Evolutionary conservation across 2,797 vertebrate species (phyloP), one percentile per base, ranked within the genome.

Genomic region (Thripadectes ignobilis): DNA sequence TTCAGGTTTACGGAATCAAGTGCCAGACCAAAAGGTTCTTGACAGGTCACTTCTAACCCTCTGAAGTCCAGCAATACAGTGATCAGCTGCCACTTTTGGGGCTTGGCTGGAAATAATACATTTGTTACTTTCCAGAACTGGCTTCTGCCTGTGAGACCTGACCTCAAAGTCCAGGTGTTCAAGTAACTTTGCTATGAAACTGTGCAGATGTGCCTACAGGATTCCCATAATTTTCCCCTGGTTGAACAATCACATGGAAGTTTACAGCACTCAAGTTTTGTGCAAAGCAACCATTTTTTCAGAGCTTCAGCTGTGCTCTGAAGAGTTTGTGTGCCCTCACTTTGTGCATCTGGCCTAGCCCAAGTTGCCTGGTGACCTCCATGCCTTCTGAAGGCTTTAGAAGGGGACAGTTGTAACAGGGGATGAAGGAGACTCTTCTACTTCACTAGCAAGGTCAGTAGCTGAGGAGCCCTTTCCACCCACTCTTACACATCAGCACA

Each of bases 231-330:
- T 61, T 29, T 57, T 20, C 39, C 48, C 29, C 10, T 17, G 3
- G 52, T n/a, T 5, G 1, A 36, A 61, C 3, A 73, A 14, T 7
- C 41, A 41, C 19, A 6, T 0, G 3, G 14, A 75, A 81, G 18
- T 27, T 66, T 12, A 86, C 1, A 81, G 58, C 43, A 21, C 21
- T 34, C 9, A 8, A 24, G 30, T 72, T 87, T 24, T 66, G 30
- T 2, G 3, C 14, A 55, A 63, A 77, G 39, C 30, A 88, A 45
- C 32, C 54, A 22, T 10, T 41, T 41, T 9, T 36, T 73, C 39
- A 54, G 67, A 51, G n/a, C 8, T 54, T 17, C 76, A 75, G 34
- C 49, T 65, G 18, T 34, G 67, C 59, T 82, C 29, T 82, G 52
- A 66, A 16, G 52, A 49, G 11, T 2, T 5, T 10, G 5, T 0